Base-by-base conservation (phyloP, 2,888 invertebrate species). In the Drosophila tripunctata region DNA sequence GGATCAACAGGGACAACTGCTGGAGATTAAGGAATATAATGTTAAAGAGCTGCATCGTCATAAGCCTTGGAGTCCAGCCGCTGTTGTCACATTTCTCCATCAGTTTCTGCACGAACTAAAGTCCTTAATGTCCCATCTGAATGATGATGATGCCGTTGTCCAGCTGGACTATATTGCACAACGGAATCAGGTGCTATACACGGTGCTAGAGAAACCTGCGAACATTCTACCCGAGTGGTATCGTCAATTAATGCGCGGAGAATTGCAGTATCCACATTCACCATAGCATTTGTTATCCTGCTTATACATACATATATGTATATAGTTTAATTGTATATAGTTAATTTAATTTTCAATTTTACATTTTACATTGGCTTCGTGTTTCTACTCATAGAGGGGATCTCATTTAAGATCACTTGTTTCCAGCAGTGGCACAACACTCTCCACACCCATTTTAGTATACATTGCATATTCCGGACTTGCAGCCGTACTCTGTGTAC, bases 201-300 rank as follows among this genome's bases (percentile, higher is more conserved):
- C 61, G 0, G 60, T 75, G 3, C 8, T 76, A 0, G 5, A 17
- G 0, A 27, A 19, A 1, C 22, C 17, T 0, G 0, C 56, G 8
- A 44, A 55, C 4, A 41, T 84, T 2, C 7, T 81, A 2, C 78
- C 85, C 7, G 51, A 62, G 0, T 85, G 76, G 82, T 87, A 81
- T 62, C 33, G 57, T 0, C 17, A 51, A 3, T 6, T 79, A 1
- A 38, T 80, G 38, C 40, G 27, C 4, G 40, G 40, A 3, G 14
- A 54, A 10, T 14, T 8, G n/a, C 14, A 36, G 12, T 8, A n/a
- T 2, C 7, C 30, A 10, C 2, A 14, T 10, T 12, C n/a, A 22
- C 4, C 5, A 44, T 12, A n/a, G n/a, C n/a, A n/a, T n/a, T n/a
- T n/a, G n/a, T n/a, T n/a, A n/a, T n/a, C n/a, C n/a, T n/a, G n/a